Base-by-base conservation (phyloP, 2,888 invertebrate species). In the Machimus atricapillus region DNA sequence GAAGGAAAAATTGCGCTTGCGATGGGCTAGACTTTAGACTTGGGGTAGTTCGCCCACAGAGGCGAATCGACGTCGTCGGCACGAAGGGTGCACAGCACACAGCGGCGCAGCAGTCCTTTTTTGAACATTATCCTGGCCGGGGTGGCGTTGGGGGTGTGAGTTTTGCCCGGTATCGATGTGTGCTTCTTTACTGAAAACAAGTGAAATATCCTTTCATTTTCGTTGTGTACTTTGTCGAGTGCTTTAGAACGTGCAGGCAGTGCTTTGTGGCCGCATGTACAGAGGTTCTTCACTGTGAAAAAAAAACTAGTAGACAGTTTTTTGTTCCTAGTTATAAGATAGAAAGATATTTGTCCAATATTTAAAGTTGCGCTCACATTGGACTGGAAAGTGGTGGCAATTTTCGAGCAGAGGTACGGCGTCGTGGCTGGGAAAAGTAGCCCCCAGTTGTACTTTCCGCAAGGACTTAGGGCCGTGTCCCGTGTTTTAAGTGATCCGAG, bases 121-220 rank as follows among this genome's bases (percentile, higher is more conserved):
- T 58, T 7, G 37, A n/a, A 37, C 19, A 14, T 82, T n/a, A 58
- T 58, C 81, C 56, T 31, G n/a, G 58, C 34, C n/a, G 7, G 66
- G 52, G 7, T 16, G 82, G 12, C 14, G 37, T 23, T 82, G 12
- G 82, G 82, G 82, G 82, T 56, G 19, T 46, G 58, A n/a, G 31
- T 58, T 23, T 78, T 19, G 19, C 37, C 23, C 56, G 76, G 23
- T 66, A 2, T 77, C 27, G 52, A 77, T 86, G 77, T 12, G 23
- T 86, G 27, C 86, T 78, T 23, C 66, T 27, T 66, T 27, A 66
- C 66, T 86, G 9, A 86, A 77, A 86, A 78, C 66, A 86, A 86
- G 74, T 46, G 27, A 86, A 56, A 86, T 87, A 86, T 86, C 88
- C 87, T 88, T 88, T 88, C 88, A 88, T 88, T 88, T 88, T 87